Evolutionary conservation across 30 jellyfish, hydroid and myxozoan species (phyloP).

Genomic region (Aurelia aurita): DNA sequence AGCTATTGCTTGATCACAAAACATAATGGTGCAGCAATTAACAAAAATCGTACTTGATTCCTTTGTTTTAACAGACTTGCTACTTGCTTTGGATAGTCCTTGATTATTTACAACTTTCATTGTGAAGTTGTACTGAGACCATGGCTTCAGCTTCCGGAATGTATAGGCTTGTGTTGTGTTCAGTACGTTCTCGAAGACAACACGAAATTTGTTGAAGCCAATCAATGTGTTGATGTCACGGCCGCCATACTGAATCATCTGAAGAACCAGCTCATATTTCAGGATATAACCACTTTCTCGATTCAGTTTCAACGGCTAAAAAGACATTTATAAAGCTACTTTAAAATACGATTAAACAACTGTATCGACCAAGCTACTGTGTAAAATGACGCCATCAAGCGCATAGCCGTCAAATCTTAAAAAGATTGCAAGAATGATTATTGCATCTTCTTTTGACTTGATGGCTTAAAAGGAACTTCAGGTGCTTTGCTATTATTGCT

Average conservation of each 20-base stretch:
- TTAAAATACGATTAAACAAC: too few species aligned
- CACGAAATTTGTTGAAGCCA: background rate
- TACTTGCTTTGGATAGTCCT: background rate
- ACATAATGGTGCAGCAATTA: background rate
- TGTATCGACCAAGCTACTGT: too few species aligned
- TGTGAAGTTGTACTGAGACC: conserved; percentile 33
- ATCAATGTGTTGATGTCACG: background rate
- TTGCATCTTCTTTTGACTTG: too few species aligned
- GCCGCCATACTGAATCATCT: conserved; percentile 22
- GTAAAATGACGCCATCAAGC: too few species aligned
- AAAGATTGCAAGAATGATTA: too few species aligned
- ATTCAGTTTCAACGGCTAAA: conserved; percentile 27
- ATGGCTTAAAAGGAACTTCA: too few species aligned
- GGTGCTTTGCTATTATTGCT: too few species aligned
- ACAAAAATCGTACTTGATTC: conserved; percentile 36
- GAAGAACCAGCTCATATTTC: conserved; percentile 13
- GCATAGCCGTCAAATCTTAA: too few species aligned
- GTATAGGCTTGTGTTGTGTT: conserved; percentile 1
- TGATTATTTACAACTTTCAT: conserved; percentile 16
- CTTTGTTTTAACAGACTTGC: background rate
- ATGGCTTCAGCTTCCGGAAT: conserved; percentile 34
- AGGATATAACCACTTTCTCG: conserved; percentile 24
- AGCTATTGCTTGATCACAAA: too few species aligned
- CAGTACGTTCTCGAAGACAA: background rate
- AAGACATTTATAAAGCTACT: too few species aligned